These are phyloP conservation scores for Belonocnema kinseyi DNA, from an alignment of 1,140 invertebrate genomes.

Conservation along the genomic window DNA sequence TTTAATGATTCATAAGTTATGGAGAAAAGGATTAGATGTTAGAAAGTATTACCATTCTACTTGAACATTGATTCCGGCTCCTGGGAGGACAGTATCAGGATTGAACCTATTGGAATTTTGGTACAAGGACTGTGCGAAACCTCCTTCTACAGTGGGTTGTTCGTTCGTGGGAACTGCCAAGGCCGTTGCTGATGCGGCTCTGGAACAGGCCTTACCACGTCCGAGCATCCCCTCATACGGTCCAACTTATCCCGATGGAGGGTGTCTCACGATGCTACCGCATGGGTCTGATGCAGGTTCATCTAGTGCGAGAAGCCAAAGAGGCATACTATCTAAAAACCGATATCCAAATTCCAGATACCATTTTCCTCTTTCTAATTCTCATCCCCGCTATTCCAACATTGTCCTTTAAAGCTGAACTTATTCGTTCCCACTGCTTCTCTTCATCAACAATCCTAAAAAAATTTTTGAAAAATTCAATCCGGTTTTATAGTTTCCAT, in stretches of 20 bases:
- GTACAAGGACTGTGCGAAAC: conserved; percentile 36
- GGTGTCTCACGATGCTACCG: conserved; percentile 42
- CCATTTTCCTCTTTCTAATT: neutral
- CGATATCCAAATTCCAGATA: neutral
- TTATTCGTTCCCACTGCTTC: neutral
- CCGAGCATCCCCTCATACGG: conserved; percentile 56
- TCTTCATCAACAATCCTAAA: neutral
- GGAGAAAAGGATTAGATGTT: neutral
- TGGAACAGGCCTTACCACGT: conserved; percentile 53
- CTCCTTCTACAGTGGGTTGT: conserved; percentile 45
- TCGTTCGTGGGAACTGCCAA: conserved; percentile 47
- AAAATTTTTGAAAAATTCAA: neutral
- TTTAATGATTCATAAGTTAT: too few species aligned
- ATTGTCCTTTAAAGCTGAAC: neutral
- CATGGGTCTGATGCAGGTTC: conserved; percentile 61
- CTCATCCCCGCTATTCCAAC: neutral
- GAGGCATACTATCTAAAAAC: conserved; percentile 49
- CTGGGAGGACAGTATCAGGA: conserved; percentile 43
- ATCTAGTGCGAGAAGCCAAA: conserved; percentile 59
- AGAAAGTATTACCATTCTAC: conserved; percentile 50
- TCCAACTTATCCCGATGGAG: conserved; percentile 46
- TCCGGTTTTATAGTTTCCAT: too few species aligned
- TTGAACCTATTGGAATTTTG: conserved; percentile 41
- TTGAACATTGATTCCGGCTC: conserved; percentile 41
- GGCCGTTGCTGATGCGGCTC: conserved; percentile 42